Percentiles rank a stretch among this genome's conserved stretches.
Conservation (phyloP, 2,888 invertebrate genomes). For the Stenurella melanura region DNA sequence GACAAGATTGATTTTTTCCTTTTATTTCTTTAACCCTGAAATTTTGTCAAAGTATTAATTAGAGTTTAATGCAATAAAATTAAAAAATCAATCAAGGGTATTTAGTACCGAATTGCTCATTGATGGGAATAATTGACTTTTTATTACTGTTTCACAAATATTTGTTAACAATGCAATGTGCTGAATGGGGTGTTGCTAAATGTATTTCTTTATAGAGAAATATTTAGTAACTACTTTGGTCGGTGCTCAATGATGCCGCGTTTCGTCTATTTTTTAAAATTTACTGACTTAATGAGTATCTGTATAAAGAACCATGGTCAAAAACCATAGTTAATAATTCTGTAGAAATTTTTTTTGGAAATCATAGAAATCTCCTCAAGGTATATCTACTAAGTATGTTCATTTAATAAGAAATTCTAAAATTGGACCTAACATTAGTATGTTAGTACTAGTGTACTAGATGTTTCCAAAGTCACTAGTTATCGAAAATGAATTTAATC, state of each 20-base stretch:
- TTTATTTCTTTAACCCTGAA: not conserved
- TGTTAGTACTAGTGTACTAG: too few relatives aligned
- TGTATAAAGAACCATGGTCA: too few relatives aligned
- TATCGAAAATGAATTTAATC: too few relatives aligned
- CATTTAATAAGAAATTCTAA: too few relatives aligned
- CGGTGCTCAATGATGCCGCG: not conserved
- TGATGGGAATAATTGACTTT: slow-evolving; percentile 12
- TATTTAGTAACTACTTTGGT: not conserved
- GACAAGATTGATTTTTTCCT: too few relatives aligned
- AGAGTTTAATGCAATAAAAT: not conserved
- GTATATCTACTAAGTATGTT: too few relatives aligned
- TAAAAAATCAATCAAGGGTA: slow-evolving; percentile 20
- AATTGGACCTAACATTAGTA: too few relatives aligned
- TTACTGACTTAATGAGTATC: not conserved
- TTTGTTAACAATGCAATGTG: slow-evolving; percentile 8
- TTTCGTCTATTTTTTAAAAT: not conserved
- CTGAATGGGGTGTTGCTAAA: slow-evolving; percentile 15
- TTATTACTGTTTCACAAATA: slow-evolving; percentile 19
- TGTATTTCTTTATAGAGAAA: not conserved
- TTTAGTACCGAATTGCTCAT: slow-evolving; percentile 17
- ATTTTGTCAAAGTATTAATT: not conserved
- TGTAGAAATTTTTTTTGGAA: too few relatives aligned
- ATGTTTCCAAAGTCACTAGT: too few relatives aligned
- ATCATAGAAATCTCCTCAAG: too few relatives aligned
- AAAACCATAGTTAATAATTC: too few relatives aligned